Evolutionary conservation across 2,888 invertebrate genomes (phyloP), one percentile per base, ranked within the genome.

Genomic region (Amphipyra tragopoginis): DNA sequence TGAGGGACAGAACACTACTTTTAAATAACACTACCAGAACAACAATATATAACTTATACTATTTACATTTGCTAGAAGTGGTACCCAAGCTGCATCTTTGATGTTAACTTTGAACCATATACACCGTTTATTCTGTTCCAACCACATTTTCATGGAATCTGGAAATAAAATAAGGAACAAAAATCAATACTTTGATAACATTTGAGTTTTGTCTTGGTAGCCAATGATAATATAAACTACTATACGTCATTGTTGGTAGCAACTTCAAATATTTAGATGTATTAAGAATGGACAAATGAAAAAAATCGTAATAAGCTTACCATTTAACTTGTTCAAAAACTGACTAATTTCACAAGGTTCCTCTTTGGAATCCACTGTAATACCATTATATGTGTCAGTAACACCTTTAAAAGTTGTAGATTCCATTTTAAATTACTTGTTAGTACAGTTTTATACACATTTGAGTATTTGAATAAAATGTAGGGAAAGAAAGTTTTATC

Each of bases 21-120:
- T 8, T 33, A 33, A 1, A 33, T 33, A 33, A 33, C 21, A 21
- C 21, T 21, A 38, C 11, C 38, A 38, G 11, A 50, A 33, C 11
- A 13, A 13, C 45, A 13, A 14, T n/a, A n/a, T n/a, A 15, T 11
- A 48, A 10, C n/a, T 26, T 36, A 56, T 7, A 29, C n/a, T 66
- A 84, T 75, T 84, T 92, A 97, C 97, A 91, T 96, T 95, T 6
- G 96, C 96, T 72, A 98, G 91, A 69, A 96, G 84, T 13, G 98
- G 98, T 39, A 98, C 96, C 97, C 97, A 97, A 13, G 95, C 95
- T 4, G 97, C 95, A 82, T 98, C 96, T 65, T 96, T 91, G 43
- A 96, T 95, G 81, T 96, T 91, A 0, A 98, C 96, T 85, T 96
- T 96, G 85, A 98, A 98, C 98, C 98, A 98, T 76, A 98, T 96